phyloP scores from a whole-genome alignment of 2,888 invertebrate genomes.

The Chrysomela aeneicollis region DNA sequence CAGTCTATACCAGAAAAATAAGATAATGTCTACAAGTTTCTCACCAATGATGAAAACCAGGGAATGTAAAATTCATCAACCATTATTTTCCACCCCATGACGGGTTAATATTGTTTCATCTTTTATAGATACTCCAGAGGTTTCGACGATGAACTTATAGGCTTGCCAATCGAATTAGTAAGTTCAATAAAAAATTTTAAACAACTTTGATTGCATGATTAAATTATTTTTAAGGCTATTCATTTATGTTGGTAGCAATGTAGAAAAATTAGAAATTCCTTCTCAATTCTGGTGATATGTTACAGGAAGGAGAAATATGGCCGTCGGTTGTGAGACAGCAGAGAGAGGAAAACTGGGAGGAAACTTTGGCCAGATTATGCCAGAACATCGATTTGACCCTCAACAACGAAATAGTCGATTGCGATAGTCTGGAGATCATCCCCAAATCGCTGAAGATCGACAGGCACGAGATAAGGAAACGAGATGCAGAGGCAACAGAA shows the following conservation, averaged over 20 bases:
- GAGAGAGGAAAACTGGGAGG: slow-evolving; percentile 11
- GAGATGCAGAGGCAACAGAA: slow-evolving; percentile 32
- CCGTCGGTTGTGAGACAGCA: slow-evolving; percentile 3
- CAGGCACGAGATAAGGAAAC: slow-evolving; percentile 29
- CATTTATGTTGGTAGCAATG: too few species aligned
- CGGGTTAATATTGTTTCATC: neutral
- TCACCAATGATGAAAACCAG: too few species aligned
- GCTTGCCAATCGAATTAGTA: slow-evolving; percentile 10
- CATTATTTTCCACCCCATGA: too few species aligned
- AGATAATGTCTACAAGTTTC: too few species aligned
- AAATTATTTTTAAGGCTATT: too few species aligned
- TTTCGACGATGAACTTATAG: slow-evolving; percentile 21
- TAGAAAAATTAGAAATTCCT: too few species aligned
- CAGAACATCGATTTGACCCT: slow-evolving; percentile 33
- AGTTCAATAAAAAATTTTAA: neutral
- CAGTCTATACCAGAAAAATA: too few species aligned
- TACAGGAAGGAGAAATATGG: slow-evolving; percentile 24
- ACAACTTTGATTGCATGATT: too few species aligned
- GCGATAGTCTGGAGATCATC: slow-evolving; percentile 24
- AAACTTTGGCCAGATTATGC: slow-evolving; percentile 33
- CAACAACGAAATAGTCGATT: slow-evolving; percentile 31
- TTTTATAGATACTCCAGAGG: slow-evolving; percentile 26
- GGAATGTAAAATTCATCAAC: too few species aligned
- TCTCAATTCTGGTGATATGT: neutral
- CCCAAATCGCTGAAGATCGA: slow-evolving; percentile 22